Percentiles rank a stretch among this genome's conserved stretches.
These are phyloP conservation scores for Rhynchomys soricoides DNA, from an alignment of 2,113 vertebrate genomes.

Conservation along the genomic window DNA sequence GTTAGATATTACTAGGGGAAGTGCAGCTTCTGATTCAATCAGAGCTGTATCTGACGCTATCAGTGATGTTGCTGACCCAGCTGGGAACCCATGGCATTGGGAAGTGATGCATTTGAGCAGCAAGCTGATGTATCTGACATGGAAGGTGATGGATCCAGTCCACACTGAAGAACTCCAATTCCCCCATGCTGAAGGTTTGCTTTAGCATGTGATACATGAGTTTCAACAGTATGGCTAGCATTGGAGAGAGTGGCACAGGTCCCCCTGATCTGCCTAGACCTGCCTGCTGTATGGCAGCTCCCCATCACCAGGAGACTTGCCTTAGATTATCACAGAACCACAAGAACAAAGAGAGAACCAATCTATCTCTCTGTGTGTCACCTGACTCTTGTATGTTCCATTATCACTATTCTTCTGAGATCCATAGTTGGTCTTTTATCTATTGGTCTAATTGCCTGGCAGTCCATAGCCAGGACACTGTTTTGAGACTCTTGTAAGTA, in stretches of 20 bases:
- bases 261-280: slow-evolving; percentile 77
- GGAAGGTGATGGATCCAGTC: slow-evolving; percentile 88
- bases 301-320: slow-evolving; percentile 58
- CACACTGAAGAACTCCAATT: slow-evolving; percentile 84
- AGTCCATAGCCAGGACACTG: neutral
- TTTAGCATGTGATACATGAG: slow-evolving; percentile 84
- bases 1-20: slow-evolving; percentile 88
- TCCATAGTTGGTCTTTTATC: neutral
- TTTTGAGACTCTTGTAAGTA: neutral
- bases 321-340: slow-evolving; percentile 48
- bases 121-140: slow-evolving; percentile 88
- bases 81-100: slow-evolving; percentile 84
- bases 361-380: slow-evolving; percentile 73
- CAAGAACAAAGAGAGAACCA: slow-evolving; percentile 71
- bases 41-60: slow-evolving; percentile 87
- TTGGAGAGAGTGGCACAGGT: slow-evolving; percentile 71
- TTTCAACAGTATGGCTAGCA: slow-evolving; percentile 86
- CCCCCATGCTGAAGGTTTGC: slow-evolving; percentile 83
- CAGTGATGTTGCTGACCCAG: slow-evolving; percentile 85
- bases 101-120: slow-evolving; percentile 88
- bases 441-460: neutral
- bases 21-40: slow-evolving; percentile 86
- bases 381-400: slow-evolving; percentile 66
- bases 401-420: slow-evolving; percentile 52
- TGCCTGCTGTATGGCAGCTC: slow-evolving; percentile 64